phyloP scores from a whole-genome alignment of 64 coral and sea anemone genomes.

The Hydrozoanthus tunicans region DNA sequence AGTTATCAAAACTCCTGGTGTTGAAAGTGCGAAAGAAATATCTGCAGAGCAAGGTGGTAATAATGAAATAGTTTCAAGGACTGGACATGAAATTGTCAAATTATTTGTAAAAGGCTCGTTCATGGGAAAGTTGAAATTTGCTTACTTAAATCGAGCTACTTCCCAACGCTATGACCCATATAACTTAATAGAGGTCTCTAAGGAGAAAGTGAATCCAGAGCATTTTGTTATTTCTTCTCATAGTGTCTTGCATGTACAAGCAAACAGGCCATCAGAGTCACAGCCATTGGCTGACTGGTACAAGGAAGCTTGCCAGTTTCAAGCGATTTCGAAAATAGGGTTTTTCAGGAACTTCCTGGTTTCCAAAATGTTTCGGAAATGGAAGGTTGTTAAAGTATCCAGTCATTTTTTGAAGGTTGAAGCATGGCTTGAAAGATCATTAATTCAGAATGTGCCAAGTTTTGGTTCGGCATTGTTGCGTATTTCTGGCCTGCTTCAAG shows the following conservation, averaged over 20 bases:
- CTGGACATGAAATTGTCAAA: constrained; percentile 90
- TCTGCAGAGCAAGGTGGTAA: constrained; percentile 14
- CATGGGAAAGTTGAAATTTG: constrained; percentile 90
- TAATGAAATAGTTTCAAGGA: constrained; percentile 55
- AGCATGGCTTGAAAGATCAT: constrained; percentile 66
- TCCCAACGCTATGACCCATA: constrained; percentile 91
- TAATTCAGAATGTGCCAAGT: constrained; percentile 90
- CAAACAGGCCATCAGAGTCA: constrained; percentile 78
- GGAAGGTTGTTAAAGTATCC: constrained; percentile 82
- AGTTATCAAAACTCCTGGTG: constrained; percentile 24
- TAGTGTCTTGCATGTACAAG: constrained; percentile 85
- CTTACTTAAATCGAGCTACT: constrained; percentile 80
- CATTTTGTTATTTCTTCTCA: constrained; percentile 98
- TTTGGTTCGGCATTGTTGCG: constrained; percentile 97
- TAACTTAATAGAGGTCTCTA: constrained; percentile 81
- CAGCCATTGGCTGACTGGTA: constrained; percentile 93
- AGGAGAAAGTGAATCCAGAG: constrained; percentile 87
- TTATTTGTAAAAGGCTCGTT: constrained; percentile 85
- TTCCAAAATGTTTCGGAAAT: constrained; percentile 88
- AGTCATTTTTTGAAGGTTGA: constrained; percentile 79
- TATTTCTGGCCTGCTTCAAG: constrained; percentile 79
- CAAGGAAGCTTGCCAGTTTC: constrained; percentile 81
- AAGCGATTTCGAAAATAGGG: constrained; percentile 74
- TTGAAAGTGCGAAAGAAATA: constrained; percentile 13
- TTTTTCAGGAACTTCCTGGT: constrained; percentile 95